Evolutionary conservation across 2,113 vertebrate genomes (phyloP).

Genomic region (Cheirogaleus medius): DNA sequence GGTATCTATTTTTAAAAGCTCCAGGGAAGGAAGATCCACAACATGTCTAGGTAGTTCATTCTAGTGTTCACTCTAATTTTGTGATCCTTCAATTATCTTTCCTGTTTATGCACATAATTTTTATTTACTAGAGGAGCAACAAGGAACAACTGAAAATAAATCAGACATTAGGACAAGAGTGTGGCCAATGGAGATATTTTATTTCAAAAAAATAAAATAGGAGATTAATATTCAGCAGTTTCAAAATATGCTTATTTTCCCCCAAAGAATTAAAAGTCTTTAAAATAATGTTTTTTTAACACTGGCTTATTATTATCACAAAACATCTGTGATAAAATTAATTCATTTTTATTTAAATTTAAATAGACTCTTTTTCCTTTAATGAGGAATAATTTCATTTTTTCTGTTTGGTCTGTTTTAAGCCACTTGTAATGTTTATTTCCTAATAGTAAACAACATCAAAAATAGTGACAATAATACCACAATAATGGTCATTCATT

Average conservation of each 20-base stretch:
- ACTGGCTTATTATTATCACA: background rate
- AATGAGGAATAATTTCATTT: background rate
- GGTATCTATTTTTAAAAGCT: conserved; percentile 65
- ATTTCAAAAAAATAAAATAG: background rate
- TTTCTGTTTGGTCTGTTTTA: background rate
- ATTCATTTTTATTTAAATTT: conserved; percentile 25
- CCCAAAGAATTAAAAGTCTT: background rate
- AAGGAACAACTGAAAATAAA: background rate
- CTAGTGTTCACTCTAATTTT: background rate
- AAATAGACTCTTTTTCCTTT: background rate
- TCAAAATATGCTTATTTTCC: background rate
- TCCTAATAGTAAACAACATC: background rate
- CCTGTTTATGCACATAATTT: background rate
- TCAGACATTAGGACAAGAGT: background rate
- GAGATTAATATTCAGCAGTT: background rate
- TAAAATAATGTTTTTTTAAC: background rate
- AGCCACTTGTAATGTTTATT: background rate
- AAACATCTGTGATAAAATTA: conserved; percentile 21
- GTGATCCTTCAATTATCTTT: background rate
- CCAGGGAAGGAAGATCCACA: background rate
- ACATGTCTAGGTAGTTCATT: background rate
- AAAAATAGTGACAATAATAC: background rate
- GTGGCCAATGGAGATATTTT: background rate
- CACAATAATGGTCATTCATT: background rate
- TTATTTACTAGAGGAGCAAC: background rate